A percentile compares a stretch with the other conserved stretches of the same genome.
Evolutionary conservation across 2,113 vertebrate genomes (phyloP).

Genomic region (Bufo gargarizans): DNA sequence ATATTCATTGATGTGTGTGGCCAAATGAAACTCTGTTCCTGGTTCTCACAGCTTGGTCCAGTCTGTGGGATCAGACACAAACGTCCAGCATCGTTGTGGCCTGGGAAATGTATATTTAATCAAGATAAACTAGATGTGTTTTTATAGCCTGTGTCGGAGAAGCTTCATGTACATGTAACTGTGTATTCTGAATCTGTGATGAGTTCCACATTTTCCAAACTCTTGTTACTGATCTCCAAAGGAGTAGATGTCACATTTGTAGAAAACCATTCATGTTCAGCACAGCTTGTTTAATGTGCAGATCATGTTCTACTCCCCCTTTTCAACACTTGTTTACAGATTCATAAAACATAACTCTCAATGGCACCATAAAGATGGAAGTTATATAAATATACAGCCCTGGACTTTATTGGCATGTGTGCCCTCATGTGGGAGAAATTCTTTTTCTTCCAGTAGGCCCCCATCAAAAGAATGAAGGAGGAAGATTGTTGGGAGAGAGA

Average conservation of each 20-base stretch:
- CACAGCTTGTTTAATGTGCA: conserved; percentile 36
- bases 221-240: conserved; percentile 20
- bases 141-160: conserved; percentile 10
- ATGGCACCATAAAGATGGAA: conserved; percentile 46
- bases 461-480: conserved; percentile 13
- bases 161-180: neutral
- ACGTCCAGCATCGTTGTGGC: neutral
- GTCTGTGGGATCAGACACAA: neutral
- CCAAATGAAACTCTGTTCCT: neutral
- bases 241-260: conserved; percentile 46
- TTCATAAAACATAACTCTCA: conserved; percentile 49
- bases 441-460: conserved; percentile 10
- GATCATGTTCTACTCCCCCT: conserved; percentile 49
- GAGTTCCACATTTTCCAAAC: conserved; percentile 55
- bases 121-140: conserved; percentile 14
- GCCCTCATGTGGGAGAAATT: conserved; percentile 49
- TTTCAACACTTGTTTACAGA: conserved; percentile 55
- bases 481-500: conserved; percentile 20
- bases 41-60: conserved; percentile 20
- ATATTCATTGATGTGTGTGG: conserved; percentile 14
- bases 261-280: conserved; percentile 29
- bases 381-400: conserved; percentile 48
- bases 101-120: conserved; percentile 26
- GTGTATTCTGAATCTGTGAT: conserved; percentile 59
- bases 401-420: conserved; percentile 53